Percentiles rank a stretch among this genome's conserved stretches.
Evolutionary conservation across 2,888 invertebrate genomes (phyloP).

Genomic region (Ectemnius continuus): DNA sequence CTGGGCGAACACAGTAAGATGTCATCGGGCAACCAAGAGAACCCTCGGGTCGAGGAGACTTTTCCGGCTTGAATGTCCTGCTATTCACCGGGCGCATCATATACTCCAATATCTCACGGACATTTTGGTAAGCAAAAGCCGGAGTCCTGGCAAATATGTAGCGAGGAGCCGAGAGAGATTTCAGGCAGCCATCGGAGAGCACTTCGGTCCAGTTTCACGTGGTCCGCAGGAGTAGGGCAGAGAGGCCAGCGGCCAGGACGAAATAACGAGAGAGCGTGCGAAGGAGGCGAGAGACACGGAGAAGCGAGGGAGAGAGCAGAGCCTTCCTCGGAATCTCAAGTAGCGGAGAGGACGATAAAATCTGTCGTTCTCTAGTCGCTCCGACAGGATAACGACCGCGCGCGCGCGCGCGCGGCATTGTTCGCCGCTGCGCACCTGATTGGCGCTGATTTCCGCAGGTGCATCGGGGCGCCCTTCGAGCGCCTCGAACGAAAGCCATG

Average conservation of each 20-base stretch:
- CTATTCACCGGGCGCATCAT: no score
- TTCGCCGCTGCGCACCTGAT: slow-evolving; percentile 43
- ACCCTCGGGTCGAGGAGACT: no score
- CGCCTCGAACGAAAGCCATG: not conserved
- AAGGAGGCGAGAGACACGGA: not conserved
- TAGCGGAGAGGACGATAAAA: slow-evolving; percentile 48
- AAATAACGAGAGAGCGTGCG: not conserved
- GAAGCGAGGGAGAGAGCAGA: slow-evolving; percentile 2
- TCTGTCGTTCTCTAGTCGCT: slow-evolving; percentile 54
- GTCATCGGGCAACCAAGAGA: no score
- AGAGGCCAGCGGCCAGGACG: not conserved
- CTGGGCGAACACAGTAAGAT: no score
- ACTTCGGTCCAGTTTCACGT: slow-evolving; percentile 1
- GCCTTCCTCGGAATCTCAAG: slow-evolving; percentile 40
- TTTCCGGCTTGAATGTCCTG: no score
- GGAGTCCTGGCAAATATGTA: not conserved
- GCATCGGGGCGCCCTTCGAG: slow-evolving; percentile 37
- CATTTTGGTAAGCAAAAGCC: not conserved
- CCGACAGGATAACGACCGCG: slow-evolving; percentile 51
- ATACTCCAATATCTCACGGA: slow-evolving; percentile 3
- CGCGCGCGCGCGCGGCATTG: slow-evolving; percentile 35
- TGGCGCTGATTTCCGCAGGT: slow-evolving; percentile 52
- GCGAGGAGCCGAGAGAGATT: no score
- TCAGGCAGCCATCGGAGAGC: not conserved
- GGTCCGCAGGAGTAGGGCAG: not conserved